Evolutionary conservation across 2,888 invertebrate genomes (phyloP).

Genomic region (Erebia ligea): DNA sequence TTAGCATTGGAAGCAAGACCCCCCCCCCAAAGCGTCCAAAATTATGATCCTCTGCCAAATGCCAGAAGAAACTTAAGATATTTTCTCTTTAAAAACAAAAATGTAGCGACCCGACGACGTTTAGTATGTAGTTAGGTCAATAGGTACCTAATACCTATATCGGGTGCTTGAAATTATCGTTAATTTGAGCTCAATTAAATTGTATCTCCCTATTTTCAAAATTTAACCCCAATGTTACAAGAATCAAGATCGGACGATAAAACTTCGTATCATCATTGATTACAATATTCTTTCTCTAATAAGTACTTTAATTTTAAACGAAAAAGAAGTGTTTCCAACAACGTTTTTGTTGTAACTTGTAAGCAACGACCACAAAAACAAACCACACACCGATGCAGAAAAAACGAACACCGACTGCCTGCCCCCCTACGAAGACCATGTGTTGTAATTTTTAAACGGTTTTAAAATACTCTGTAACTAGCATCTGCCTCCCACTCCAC

Average conservation of each 20-base stretch:
- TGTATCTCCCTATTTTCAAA: background rate
- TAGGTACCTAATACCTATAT: no score
- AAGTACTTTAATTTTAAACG: background rate
- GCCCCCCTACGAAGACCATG: conserved; percentile 32
- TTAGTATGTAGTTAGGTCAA: no score
- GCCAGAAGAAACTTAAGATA: no score
- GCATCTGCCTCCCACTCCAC: conserved; percentile 5
- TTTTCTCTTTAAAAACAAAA: no score
- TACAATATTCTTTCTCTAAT: background rate
- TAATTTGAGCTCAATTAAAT: no score
- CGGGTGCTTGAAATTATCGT: no score
- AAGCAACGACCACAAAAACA: conserved; percentile 20
- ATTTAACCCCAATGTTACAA: background rate
- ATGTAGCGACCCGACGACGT: no score
- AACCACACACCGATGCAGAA: conserved; percentile 23
- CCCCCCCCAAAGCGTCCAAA: no score
- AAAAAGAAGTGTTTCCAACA: conserved; percentile 4
- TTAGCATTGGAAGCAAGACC: no score
- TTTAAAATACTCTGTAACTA: conserved; percentile 6
- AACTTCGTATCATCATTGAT: background rate
- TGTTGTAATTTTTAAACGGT: conserved; percentile 27
- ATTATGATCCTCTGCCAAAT: no score
- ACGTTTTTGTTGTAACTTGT: background rate
- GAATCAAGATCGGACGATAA: background rate
- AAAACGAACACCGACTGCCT: conserved; percentile 19